Base-by-base conservation (phyloP, 2,888 invertebrate genomes). In the Mylabris sibirica region DNA sequence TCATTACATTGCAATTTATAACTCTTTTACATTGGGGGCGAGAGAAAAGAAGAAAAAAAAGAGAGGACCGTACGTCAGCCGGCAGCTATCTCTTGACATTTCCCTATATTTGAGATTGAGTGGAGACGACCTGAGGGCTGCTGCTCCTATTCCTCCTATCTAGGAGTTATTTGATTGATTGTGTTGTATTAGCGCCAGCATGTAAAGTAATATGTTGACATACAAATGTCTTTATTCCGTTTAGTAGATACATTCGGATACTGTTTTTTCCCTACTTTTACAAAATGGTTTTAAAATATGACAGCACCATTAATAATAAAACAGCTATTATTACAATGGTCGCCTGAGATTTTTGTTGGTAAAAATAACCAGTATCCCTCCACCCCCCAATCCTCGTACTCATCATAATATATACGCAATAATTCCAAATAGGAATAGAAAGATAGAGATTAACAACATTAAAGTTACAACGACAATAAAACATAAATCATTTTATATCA, bases 401-500 rank as follows among this genome's bases (percentile, higher is more conserved):
- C 17, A 11, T 60, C 41, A 57, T n/a, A n/a, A n/a, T 65, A 6
- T 57, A 26, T n/a, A 57, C 26, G 57, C 26, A 61, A 66, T 66
- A 62, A 66, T 66, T 66, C 62, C 61, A 66, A 62, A 44, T 53
- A 53, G 61, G 66, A 76, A 74, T 57, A 57, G 57, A 57, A 14
- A 57, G 57, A 57, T 57, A 24, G 22, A 14, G 77, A 78, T 78
- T 76, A 75, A 78, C 76, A 75, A 69, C 72, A 66, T 65, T 71
- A 72, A 73, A 74, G 73, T 67, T 70, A 71, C 72, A 67, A 66
- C 44, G 70, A 73, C 72, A 67, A 66, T 75, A 76, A 77, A 75
- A 75, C 77, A 76, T 76, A 78, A 78, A 77, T 80, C 78, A 76
- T 75, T 73, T 73, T 75, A 75, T 75, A 76, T 74, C 72, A 72